Evolutionary conservation across 92 coral and sea anemone genomes (phyloP), one percentile per base, ranked within the genome.

Genomic region (Zoanthus solanderi): DNA sequence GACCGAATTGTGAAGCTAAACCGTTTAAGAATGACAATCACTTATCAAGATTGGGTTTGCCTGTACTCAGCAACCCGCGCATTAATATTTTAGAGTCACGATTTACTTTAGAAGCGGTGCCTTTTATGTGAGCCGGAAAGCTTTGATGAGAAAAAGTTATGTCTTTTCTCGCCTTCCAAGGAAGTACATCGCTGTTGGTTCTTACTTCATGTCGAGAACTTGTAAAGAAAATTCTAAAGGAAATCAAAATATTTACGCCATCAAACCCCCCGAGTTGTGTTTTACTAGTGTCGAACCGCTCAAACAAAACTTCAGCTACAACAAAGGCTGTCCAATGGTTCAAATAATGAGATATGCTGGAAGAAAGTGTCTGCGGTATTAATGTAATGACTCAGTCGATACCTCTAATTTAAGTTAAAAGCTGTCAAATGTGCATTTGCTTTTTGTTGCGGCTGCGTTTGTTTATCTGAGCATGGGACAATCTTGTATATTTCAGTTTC

Each of bases 111-210:
- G 78, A 28, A 84, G 93, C 98, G 96, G 98, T 84, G 29, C 90
- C 96, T 95, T 95, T 95, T 69, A 95, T 93, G 92, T 95, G 82
- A 75, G 92, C 87, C 92, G 90, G 88, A 63, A 48, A 72, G 89
- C 86, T 90, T 90, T 95, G 98, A 95, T 95, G 96, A 91, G 96
- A 95, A 92, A 91, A 95, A 91, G 92, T 91, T 73, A 84, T 93
- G 98, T 74, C 84, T 66, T 92, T 67, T 89, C 76, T 74, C 86
- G 90, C 50, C 88, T 83, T 79, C 91, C 91, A 61, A 68, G 69
- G 85, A 78, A 63, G 88, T 57, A 80, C 72, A 71, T 46, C 71
- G 61, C 71, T 88, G 89, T 91, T 88, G 93, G 79, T 91, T 88
- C 81, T 77, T 75, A 32, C 88, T 91, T 91, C 91, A 91, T 44